Conservation (phyloP, 2,797 vertebrate genomes). For the Pteropus rufus region DNA sequence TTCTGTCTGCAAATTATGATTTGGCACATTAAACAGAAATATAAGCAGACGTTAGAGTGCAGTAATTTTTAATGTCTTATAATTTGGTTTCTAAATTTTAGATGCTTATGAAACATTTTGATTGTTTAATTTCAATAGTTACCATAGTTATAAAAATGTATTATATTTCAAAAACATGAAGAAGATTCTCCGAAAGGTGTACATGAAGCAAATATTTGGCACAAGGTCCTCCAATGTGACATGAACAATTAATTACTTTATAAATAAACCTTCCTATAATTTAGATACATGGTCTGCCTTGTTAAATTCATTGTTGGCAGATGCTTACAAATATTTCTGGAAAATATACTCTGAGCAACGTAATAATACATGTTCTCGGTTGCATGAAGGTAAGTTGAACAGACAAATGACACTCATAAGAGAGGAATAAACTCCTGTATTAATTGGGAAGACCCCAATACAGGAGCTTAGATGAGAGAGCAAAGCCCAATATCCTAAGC, state of each 20-base stretch:
- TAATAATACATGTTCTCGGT: not conserved
- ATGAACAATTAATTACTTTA: not conserved
- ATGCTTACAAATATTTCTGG: not conserved
- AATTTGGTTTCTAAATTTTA: constrained; percentile 62
- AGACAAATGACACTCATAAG: not conserved
- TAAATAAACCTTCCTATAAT: not conserved
- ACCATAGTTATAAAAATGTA: constrained; percentile 11
- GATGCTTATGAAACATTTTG: constrained; percentile 39
- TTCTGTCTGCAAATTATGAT: constrained; percentile 32
- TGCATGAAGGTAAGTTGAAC: not conserved
- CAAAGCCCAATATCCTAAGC: not conserved
- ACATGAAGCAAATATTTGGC: constrained; percentile 19
- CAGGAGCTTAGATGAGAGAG: not conserved
- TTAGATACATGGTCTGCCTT: not conserved
- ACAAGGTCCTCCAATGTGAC: not conserved
- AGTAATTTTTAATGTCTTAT: constrained; percentile 58
- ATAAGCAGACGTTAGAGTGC: constrained; percentile 18
- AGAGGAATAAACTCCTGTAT: not conserved
- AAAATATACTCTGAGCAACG: not conserved
- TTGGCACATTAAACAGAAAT: constrained; percentile 57
- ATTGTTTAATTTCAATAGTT: constrained; percentile 54
- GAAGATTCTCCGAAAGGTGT: constrained; percentile 26
- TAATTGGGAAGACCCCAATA: not conserved
- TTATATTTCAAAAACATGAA: not conserved
- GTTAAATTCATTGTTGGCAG: not conserved